These are phyloP conservation scores for Podiceps cristatus DNA, from an alignment of 2,113 vertebrate genomes.

Conservation along the genomic window DNA sequence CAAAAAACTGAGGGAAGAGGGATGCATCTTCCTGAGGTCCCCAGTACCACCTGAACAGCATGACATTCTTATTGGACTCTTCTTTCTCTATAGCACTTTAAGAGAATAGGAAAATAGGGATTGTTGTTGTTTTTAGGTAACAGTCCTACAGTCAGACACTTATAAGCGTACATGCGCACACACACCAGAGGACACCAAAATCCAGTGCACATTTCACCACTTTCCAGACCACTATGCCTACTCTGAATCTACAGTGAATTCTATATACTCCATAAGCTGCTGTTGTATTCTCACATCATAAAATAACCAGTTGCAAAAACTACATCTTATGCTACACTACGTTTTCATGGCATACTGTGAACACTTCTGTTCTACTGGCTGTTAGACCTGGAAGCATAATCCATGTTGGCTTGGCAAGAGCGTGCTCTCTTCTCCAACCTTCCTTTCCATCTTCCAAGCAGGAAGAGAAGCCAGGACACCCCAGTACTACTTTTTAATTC, in stretches of 20 bases:
- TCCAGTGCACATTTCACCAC: background rate
- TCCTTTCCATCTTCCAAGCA: background rate
- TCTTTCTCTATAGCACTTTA: background rate
- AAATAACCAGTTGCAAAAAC: background rate
- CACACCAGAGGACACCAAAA: background rate
- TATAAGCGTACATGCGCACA: background rate
- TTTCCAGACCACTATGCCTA: background rate
- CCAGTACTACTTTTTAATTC: background rate
- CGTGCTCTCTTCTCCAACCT: background rate
- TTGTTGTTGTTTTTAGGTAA: background rate
- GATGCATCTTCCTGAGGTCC: background rate
- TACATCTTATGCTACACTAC: background rate
- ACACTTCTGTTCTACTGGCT: background rate
- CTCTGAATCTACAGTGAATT: background rate
- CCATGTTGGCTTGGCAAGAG: background rate
- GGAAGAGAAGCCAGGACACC: background rate
- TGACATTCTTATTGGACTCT: too few relatives aligned
- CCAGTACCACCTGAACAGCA: background rate
- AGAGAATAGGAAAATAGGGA: background rate
- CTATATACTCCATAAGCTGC: background rate
- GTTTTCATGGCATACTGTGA: background rate
- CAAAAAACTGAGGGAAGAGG: background rate
- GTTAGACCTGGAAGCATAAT: background rate
- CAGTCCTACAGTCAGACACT: background rate
- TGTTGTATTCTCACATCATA: background rate